phyloP scores from a whole-genome alignment of 2,797 vertebrate species.

The Chelmon rostratus region DNA sequence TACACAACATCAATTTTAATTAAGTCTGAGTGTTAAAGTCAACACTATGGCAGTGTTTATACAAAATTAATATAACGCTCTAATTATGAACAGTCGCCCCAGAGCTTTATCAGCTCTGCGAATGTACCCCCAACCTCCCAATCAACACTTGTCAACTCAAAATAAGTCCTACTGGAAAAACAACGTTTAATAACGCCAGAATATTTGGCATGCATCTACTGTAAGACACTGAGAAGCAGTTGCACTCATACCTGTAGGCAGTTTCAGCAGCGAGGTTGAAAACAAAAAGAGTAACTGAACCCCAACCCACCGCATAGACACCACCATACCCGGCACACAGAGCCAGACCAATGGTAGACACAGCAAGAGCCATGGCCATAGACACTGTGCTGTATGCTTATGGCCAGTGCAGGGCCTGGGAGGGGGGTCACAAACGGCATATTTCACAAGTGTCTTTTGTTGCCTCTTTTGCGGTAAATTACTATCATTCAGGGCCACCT shows the following conservation, averaged over 20 bases:
- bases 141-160: constrained; percentile 55
- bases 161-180: constrained; percentile 27
- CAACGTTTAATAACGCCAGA: not conserved
- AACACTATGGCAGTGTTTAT: constrained; percentile 34
- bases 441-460: constrained; percentile 24
- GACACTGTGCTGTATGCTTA: constrained; percentile 6
- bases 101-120: constrained; percentile 25
- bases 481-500: constrained; percentile 25
- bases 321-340: not conserved
- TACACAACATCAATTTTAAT: constrained; percentile 33
- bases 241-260: constrained; percentile 15
- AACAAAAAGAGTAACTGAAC: constrained; percentile 26
- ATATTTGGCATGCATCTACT: not conserved
- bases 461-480: constrained; percentile 21
- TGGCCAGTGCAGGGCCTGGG: not conserved
- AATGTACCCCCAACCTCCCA: constrained; percentile 33
- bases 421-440: constrained; percentile 8
- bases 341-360: not conserved
- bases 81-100: constrained; percentile 13
- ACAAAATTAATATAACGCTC: constrained; percentile 39
- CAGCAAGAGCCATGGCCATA: not conserved
- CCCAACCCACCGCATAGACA: not conserved
- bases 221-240: not conserved
- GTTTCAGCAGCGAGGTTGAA: constrained; percentile 23
- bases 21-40: constrained; percentile 46